Evolutionary conservation across 1,140 invertebrate species (phyloP).

Genomic region (Aradophagus sp.): DNA sequence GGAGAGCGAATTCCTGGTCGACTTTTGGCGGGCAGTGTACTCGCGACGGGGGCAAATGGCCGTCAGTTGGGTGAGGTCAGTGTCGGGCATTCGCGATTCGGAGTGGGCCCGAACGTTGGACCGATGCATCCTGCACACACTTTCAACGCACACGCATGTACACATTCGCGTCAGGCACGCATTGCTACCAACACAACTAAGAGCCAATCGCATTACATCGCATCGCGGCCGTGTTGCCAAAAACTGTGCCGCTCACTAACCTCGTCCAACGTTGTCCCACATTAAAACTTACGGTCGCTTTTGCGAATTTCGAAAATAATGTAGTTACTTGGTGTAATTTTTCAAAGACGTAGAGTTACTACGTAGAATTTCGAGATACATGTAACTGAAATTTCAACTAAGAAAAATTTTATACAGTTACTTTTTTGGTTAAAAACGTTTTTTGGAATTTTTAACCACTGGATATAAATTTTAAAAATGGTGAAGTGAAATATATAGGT

Average conservation of each 20-base stretch:
- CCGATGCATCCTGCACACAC: conserved; percentile 51
- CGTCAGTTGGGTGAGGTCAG: conserved; percentile 74
- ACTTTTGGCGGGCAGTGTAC: conserved; percentile 73
- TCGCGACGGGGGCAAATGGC: conserved; percentile 51
- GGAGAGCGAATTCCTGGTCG: conserved; percentile 64
- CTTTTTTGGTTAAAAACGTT: no score
- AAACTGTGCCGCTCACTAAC: conserved; percentile 54
- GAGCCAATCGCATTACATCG: no score
- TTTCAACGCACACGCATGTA: conserved; percentile 14
- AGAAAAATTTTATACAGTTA: no score
- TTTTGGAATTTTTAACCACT: no score
- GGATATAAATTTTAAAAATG: no score
- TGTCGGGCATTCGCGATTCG: conserved; percentile 71
- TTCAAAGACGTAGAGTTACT: no score
- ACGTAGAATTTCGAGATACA: no score
- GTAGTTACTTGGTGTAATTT: no score
- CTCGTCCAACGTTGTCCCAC: conserved; percentile 43
- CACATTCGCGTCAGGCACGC: conserved; percentile 6
- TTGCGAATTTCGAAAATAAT: no score
- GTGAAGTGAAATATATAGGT: no score
- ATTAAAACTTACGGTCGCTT: conserved; percentile 18
- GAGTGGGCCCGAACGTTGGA: conserved; percentile 67
- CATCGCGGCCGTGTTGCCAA: conserved; percentile 38
- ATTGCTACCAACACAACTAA: conserved; percentile 14
- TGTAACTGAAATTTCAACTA: no score